Evolutionary conservation across 2,113 vertebrate species (phyloP).

Genomic region (Tyto alba): DNA sequence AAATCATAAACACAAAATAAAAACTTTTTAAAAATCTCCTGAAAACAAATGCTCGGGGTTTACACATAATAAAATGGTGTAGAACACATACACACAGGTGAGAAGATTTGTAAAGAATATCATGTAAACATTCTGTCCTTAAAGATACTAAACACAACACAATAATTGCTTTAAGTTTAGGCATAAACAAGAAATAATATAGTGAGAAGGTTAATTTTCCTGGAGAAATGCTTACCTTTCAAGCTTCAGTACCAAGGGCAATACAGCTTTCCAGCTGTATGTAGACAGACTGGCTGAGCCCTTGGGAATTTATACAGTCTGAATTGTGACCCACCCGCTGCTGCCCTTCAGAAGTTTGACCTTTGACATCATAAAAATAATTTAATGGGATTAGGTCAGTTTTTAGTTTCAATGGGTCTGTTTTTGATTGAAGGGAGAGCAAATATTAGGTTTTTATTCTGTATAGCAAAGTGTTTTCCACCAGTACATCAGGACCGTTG

Average conservation of each 20-base stretch:
- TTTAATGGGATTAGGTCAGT: not conserved
- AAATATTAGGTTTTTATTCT: slow-evolving; percentile 8
- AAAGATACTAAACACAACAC: not conserved
- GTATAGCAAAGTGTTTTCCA: not conserved
- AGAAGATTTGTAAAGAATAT: not conserved
- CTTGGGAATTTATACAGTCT: slow-evolving; percentile 24
- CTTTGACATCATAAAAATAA: slow-evolving; percentile 18
- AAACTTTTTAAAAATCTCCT: not conserved
- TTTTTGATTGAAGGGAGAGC: not conserved
- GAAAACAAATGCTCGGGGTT: not conserved
- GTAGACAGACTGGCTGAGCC: not conserved
- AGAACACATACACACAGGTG: not conserved
- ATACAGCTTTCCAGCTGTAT: slow-evolving; percentile 38
- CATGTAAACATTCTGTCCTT: not conserved
- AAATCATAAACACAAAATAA: not conserved
- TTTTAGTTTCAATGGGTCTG: not conserved
- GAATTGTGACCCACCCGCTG: not conserved
- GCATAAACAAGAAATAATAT: not conserved
- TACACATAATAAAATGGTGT: not conserved
- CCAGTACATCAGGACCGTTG: not conserved
- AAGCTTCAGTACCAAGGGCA: slow-evolving; percentile 1
- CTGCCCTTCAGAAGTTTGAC: slow-evolving; percentile 6
- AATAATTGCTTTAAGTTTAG: not conserved
- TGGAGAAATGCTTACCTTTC: slow-evolving; percentile 20
- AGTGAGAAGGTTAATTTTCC: not conserved